Conservation (phyloP, 2,797 vertebrate species). For the Pangasius djambal region DNA sequence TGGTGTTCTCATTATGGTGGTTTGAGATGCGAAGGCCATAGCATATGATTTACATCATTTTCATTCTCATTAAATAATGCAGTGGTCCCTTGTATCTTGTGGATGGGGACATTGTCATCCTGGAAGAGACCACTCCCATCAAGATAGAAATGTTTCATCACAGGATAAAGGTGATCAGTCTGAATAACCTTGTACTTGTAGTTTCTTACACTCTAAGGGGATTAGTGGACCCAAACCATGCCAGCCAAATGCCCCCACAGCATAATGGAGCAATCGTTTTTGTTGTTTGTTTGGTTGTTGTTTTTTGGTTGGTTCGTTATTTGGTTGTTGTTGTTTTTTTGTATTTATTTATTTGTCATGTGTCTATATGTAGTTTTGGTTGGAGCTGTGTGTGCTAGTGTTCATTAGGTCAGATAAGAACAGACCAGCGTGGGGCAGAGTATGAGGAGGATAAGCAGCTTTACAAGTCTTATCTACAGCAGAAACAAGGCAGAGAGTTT, state of each 20-base stretch:
- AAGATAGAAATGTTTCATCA: neutral
- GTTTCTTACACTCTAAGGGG: neutral
- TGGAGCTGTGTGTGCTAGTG: neutral
- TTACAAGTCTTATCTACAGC: slow-evolving; percentile 19
- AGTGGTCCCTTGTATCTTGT: neutral
- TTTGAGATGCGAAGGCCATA: neutral
- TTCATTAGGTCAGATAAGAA: slow-evolving; percentile 26
- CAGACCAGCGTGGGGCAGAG: neutral
- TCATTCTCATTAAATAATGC: neutral
- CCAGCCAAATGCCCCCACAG: neutral
- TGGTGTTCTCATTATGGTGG: neutral
- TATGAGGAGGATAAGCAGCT: slow-evolving; percentile 32
- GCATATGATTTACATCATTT: neutral
- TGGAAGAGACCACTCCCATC: neutral
- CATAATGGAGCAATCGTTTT: neutral
- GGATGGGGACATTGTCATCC: neutral
- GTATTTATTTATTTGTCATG: neutral
- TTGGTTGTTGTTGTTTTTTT: neutral
- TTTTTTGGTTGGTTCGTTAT: neutral
- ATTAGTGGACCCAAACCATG: neutral
- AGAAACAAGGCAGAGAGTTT: slow-evolving; percentile 12
- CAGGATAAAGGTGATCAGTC: neutral
- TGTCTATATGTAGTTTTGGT: neutral
- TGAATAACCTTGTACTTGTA: neutral
- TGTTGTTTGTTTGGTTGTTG: neutral